A percentile compares a stretch with the other conserved stretches of the same genome.
Conservation (phyloP, 2,113 vertebrate genomes). For the Lepus timidus region DNA sequence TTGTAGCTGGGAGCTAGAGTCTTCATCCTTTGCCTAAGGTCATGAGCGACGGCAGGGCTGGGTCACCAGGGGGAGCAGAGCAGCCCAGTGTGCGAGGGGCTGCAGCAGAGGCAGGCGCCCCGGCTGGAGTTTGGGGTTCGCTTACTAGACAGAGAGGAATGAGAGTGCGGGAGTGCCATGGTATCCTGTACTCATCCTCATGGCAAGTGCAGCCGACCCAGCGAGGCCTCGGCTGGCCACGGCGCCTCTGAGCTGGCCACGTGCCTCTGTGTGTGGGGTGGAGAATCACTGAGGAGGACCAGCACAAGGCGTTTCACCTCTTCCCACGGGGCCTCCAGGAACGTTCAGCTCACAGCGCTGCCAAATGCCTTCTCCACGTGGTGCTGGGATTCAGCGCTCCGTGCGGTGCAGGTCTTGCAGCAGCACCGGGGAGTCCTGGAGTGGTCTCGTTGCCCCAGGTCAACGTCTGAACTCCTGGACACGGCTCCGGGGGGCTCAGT, state of each 20-base stretch:
- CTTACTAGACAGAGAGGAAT: not conserved
- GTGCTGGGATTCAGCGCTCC: too few species aligned
- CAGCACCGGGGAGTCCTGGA: not conserved
- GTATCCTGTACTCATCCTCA: too few species aligned
- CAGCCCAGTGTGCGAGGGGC: not conserved
- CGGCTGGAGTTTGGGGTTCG: not conserved
- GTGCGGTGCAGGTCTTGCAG: too few species aligned
- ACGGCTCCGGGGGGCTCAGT: not conserved
- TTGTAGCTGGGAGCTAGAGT: slow-evolving; percentile 29
- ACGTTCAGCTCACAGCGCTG: not conserved
- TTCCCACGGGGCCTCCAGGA: slow-evolving; percentile 1
- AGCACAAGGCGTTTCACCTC: not conserved
- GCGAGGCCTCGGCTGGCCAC: too few species aligned
- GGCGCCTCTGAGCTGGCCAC: too few species aligned
- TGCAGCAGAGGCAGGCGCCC: too few species aligned
- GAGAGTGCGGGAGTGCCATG: too few species aligned
- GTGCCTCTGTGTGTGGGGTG: too few species aligned
- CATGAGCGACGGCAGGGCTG: not conserved
- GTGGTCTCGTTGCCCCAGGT: not conserved
- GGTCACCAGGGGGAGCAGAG: slow-evolving; percentile 15
- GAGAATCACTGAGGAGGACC: too few species aligned
- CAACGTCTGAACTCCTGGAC: not conserved
- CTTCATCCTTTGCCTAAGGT: slow-evolving; percentile 47
- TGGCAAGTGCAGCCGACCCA: too few species aligned
- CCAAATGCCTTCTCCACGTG: not conserved